Evolutionary conservation across 2,797 vertebrate species (phyloP).

Genomic region (Threskiornis aethiopicus): DNA sequence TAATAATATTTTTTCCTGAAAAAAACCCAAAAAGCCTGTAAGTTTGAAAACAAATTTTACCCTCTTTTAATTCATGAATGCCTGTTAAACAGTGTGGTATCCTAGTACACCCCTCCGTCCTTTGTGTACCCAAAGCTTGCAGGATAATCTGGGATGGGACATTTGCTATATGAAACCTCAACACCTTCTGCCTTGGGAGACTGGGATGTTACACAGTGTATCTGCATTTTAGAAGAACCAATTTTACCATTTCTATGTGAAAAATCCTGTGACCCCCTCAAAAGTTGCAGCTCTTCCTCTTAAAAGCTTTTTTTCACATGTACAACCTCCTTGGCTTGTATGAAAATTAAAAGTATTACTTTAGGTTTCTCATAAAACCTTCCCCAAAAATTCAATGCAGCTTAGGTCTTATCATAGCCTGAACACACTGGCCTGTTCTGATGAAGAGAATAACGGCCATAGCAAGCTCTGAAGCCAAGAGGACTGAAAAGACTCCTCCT

Average conservation of each 20-base stretch:
- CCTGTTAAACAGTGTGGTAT: neutral
- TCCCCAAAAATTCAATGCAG: neutral
- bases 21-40: neutral
- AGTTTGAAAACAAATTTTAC: neutral
- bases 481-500: neutral
- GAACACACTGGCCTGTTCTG: neutral
- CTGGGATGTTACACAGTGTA: neutral
- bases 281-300: neutral
- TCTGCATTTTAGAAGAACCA: neutral
- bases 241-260: neutral
- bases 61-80: neutral
- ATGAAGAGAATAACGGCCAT: neutral
- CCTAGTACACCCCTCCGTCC: neutral
- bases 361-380: neutral
- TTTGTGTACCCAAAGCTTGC: neutral
- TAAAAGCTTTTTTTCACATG: neutral
- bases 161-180: neutral
- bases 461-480: neutral
- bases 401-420: neutral
- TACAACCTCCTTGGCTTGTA: neutral
- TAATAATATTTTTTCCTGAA: neutral
- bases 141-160: neutral
- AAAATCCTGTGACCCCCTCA: fast-evolving
- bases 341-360: neutral
- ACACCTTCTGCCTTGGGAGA: neutral